Percentiles rank a stretch among this genome's conserved stretches.
phyloP scores from a whole-genome alignment of 2,113 vertebrate species.

The Ophiodon elongatus region DNA sequence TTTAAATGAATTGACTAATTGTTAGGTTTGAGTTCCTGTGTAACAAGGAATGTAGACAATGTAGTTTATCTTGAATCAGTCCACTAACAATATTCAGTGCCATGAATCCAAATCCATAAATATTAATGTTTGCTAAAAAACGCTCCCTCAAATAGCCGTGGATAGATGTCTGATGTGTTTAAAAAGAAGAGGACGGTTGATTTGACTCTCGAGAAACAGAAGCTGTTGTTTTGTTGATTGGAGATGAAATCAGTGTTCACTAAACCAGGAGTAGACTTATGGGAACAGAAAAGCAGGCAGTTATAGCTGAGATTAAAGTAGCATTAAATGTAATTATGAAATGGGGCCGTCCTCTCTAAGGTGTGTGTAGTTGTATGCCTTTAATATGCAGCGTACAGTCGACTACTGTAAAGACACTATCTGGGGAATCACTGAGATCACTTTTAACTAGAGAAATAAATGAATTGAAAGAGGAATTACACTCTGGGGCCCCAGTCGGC shows the following conservation, averaged over 20 bases:
- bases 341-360: neutral
- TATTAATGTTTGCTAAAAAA: neutral
- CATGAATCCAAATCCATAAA: neutral
- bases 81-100: neutral
- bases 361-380: constrained; percentile 15
- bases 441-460: constrained; percentile 54
- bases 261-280: constrained; percentile 4
- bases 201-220: neutral
- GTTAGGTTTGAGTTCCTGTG: too few species aligned
- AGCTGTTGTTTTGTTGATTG: constrained; percentile 13
- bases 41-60: neutral
- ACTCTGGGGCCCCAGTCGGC: constrained; percentile 14
- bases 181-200: neutral
- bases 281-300: constrained; percentile 17
- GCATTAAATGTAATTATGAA: constrained; percentile 52
- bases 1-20: too few species aligned
- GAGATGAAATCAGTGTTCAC: constrained; percentile 2
- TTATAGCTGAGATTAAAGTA: constrained; percentile 48
- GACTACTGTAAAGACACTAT: constrained; percentile 22
- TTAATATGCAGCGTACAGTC: constrained; percentile 20
- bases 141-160: neutral
- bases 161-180: neutral
- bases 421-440: constrained; percentile 16
- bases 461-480: constrained; percentile 39
- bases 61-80: neutral